Conservation (phyloP, 2,888 invertebrate genomes). For the Mesopsocus fuscifrons region DNA sequence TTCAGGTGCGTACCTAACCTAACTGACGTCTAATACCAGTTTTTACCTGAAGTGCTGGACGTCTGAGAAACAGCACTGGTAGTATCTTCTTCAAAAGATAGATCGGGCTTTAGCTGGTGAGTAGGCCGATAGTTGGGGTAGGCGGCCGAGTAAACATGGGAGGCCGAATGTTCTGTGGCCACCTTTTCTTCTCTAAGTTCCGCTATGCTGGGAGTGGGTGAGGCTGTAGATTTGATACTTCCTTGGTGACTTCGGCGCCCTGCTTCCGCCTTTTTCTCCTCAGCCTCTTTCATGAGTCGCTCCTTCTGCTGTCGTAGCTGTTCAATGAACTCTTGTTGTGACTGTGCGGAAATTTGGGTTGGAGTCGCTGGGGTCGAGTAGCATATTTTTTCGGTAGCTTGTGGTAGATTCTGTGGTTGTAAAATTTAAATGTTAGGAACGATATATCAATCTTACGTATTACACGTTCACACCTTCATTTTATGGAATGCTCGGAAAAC, state of each 20-base stretch:
- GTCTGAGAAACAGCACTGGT: constrained; percentile 55
- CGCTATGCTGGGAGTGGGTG: neutral
- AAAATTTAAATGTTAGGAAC: neutral
- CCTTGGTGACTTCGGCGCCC: neutral
- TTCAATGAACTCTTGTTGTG: constrained; percentile 1
- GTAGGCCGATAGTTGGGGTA: neutral
- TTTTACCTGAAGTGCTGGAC: constrained; percentile 63
- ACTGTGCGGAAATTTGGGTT: constrained; percentile 13
- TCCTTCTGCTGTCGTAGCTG: constrained; percentile 1
- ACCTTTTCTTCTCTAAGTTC: neutral
- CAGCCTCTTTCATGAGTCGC: neutral
- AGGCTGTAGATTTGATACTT: neutral
- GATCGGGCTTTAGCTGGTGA: constrained; percentile 6
- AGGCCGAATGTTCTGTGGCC: constrained; percentile 11
- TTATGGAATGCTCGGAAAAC: too few species aligned
- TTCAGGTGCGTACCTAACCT: too few species aligned
- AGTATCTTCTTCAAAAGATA: constrained; percentile 16
- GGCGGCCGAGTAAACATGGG: neutral
- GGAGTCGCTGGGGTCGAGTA: constrained; percentile 15
- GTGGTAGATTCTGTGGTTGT: neutral
- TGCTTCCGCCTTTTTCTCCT: neutral
- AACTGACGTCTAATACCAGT: too few species aligned
- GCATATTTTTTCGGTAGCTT: neutral
- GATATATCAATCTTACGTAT: too few species aligned
- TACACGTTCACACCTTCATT: too few species aligned